These are phyloP conservation scores for Lithophane semibrunnea DNA, from an alignment of 2,888 invertebrate genomes.

Conservation along the genomic window DNA sequence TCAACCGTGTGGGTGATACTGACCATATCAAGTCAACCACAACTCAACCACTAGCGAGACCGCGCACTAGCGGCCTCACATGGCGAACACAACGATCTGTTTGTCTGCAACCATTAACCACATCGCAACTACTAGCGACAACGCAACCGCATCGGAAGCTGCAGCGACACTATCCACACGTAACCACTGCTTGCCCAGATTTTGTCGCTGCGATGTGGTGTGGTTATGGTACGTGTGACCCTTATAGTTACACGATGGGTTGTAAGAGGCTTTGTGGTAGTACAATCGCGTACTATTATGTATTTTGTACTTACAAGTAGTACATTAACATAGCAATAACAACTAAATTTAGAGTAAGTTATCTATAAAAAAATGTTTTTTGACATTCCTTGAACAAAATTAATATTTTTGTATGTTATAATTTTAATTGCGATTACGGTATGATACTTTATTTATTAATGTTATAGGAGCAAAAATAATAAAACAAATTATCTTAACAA, in stretches of 20 bases:
- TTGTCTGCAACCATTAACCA: too few relatives aligned
- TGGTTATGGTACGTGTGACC: too few relatives aligned
- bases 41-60: too few relatives aligned
- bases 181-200: too few relatives aligned
- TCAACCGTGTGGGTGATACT: too few relatives aligned
- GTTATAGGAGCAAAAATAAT: constrained; percentile 47
- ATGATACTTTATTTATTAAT: constrained; percentile 19
- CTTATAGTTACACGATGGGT: constrained; percentile 4
- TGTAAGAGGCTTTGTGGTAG: constrained; percentile 30
- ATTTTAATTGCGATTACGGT: constrained; percentile 3
- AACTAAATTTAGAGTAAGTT: background rate
- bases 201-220: too few relatives aligned
- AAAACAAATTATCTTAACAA: constrained; percentile 67
- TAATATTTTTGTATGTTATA: constrained; percentile 10
- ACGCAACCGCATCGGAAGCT: too few relatives aligned
- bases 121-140: too few relatives aligned
- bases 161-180: too few relatives aligned
- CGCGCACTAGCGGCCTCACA: too few relatives aligned
- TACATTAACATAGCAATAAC: constrained; percentile 20
- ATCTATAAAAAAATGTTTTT: background rate
- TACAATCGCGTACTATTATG: constrained; percentile 14
- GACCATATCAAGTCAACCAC: too few relatives aligned
- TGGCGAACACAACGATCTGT: too few relatives aligned
- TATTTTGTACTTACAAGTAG: constrained; percentile 27
- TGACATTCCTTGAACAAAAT: constrained; percentile 40